Evolutionary conservation across 1,140 invertebrate genomes (phyloP).

Genomic region (Pachyrhynchus sulphureomaculatus): DNA sequence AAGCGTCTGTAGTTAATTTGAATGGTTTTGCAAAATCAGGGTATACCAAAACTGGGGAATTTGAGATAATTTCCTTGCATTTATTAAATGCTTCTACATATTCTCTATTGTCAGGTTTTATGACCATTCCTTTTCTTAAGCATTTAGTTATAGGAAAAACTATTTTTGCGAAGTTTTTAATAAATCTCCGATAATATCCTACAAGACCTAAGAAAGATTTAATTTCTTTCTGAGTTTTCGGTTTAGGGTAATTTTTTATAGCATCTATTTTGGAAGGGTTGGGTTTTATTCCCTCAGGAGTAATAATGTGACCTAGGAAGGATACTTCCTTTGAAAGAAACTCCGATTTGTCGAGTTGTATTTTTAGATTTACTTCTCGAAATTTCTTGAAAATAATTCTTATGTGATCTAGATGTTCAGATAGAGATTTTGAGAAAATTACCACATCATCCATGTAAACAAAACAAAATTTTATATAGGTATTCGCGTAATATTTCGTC

Average conservation of each 20-base stretch:
- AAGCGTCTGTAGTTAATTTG: conserved; percentile 48
- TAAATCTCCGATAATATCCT: conserved; percentile 34
- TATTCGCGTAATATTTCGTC: conserved; percentile 43
- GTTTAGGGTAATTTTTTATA: conserved; percentile 16
- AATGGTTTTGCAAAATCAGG: conserved; percentile 46
- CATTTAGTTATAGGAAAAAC: conserved; percentile 19
- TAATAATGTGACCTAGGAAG: conserved; percentile 16
- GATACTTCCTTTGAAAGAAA: conserved; percentile 17
- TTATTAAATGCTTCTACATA: conserved; percentile 35
- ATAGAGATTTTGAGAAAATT: conserved; percentile 29
- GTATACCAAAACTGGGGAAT: conserved; percentile 42
- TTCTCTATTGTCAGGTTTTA: background rate
- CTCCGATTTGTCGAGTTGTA: conserved; percentile 25
- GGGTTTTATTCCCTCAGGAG: conserved; percentile 19
- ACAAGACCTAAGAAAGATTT: conserved; percentile 34
- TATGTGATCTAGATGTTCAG: conserved; percentile 37
- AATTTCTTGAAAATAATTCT: conserved; percentile 32
- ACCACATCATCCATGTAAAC: conserved; percentile 49
- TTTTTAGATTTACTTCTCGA: conserved; percentile 39
- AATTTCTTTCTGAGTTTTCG: conserved; percentile 13
- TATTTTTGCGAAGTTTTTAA: conserved; percentile 14
- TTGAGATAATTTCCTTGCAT: conserved; percentile 40
- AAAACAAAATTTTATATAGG: conserved; percentile 31
- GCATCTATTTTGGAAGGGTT: conserved; percentile 19
- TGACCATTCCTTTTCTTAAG: conserved; percentile 37